Evolutionary conservation across 2,888 invertebrate genomes (phyloP).

Genomic region (Troglohyphantes excavatus): DNA sequence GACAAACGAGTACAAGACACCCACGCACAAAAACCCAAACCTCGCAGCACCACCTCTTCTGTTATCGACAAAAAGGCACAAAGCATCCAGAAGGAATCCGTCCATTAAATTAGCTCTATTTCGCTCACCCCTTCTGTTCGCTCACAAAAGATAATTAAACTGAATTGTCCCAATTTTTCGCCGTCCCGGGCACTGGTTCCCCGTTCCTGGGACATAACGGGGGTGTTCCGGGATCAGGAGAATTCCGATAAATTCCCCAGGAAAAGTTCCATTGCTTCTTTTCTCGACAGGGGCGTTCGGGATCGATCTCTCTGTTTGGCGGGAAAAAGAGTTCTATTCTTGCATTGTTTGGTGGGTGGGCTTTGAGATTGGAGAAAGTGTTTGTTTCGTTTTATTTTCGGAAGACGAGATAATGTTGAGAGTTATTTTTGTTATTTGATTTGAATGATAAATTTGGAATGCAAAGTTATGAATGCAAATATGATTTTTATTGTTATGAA

Average conservation of each 20-base stretch:
- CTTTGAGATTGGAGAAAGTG: too few species aligned
- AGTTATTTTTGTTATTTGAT: too few species aligned
- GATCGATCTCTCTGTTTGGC: not conserved
- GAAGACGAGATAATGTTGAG: too few species aligned
- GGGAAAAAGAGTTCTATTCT: not conserved
- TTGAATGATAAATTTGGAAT: too few species aligned
- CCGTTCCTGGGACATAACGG: not conserved
- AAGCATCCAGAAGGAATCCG: conserved; percentile 17
- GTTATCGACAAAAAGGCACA: conserved; percentile 5
- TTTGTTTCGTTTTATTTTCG: too few species aligned
- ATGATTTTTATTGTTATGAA: too few species aligned
- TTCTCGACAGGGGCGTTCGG: not conserved
- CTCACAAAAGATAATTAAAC: conserved; percentile 46
- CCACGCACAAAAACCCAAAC: not conserved
- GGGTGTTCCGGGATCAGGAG: not conserved
- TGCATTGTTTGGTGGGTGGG: not conserved
- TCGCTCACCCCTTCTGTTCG: conserved; percentile 22
- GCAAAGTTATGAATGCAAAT: too few species aligned
- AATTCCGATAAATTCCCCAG: not conserved
- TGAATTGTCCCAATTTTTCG: conserved; percentile 47
- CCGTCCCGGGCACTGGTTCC: not conserved
- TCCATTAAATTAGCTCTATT: conserved; percentile 68
- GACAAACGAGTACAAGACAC: too few species aligned
- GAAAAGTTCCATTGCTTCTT: not conserved
- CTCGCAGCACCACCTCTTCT: not conserved